phyloP scores from a whole-genome alignment of 2,113 vertebrate genomes.

The Prunella himalayana region DNA sequence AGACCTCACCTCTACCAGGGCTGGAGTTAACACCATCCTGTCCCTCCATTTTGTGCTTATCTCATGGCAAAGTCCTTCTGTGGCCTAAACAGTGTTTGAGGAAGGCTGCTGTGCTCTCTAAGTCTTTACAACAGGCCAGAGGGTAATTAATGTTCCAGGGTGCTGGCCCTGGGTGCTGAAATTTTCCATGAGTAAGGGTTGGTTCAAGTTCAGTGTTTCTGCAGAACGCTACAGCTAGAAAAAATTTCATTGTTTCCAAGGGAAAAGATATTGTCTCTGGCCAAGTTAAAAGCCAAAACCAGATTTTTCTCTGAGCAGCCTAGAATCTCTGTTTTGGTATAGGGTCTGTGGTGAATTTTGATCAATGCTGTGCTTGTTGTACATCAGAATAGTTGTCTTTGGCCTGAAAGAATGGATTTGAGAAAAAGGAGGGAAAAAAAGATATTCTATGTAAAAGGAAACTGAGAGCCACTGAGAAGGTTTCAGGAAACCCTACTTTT shows the following conservation, averaged over 20 bases:
- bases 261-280: neutral
- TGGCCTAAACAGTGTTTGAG: neutral
- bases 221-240: neutral
- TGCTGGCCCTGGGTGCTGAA: neutral
- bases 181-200: neutral
- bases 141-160: neutral
- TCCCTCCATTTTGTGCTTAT: accelerated
- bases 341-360: neutral
- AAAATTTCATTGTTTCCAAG: neutral
- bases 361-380: neutral
- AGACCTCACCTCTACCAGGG: accelerated
- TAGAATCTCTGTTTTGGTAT: neutral
- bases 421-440: neutral
- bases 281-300: neutral
- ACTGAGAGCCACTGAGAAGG: accelerated
- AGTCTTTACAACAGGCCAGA: neutral
- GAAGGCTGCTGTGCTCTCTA: neutral
- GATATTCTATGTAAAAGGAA: neutral
- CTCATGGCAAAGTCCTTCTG: neutral
- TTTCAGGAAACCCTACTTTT: neutral
- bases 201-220: neutral
- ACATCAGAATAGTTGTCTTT: neutral
- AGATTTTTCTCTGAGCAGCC: neutral
- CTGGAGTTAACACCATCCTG: neutral
- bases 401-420: neutral